Percentiles rank a stretch among this genome's conserved stretches.
Conservation (phyloP, 2,888 invertebrate species). For the Pheosia gnoma region DNA sequence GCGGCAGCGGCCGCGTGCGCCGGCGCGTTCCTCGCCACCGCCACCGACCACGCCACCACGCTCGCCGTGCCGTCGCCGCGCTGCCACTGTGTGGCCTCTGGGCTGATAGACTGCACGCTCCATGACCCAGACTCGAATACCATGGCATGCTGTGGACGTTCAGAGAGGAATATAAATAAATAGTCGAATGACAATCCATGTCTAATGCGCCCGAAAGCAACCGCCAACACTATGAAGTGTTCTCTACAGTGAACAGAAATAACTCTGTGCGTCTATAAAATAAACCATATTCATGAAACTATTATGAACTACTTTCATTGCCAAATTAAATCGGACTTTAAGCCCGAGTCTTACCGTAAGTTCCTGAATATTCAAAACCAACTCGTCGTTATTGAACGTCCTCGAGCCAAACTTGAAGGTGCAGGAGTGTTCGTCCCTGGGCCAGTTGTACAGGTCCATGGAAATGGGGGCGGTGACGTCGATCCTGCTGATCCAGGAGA, state of each 20-base stretch:
- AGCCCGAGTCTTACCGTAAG: slow-evolving; percentile 41
- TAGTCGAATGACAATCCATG: not conserved
- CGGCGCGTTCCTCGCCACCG: slow-evolving; percentile 55
- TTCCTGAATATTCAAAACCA: slow-evolving; percentile 64
- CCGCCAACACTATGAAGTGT: too few species aligned
- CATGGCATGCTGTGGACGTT: slow-evolving; percentile 41
- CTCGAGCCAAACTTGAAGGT: slow-evolving; percentile 89
- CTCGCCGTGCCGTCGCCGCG: slow-evolving; percentile 33
- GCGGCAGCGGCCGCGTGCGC: slow-evolving; percentile 52
- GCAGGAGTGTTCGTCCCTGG: slow-evolving; percentile 88
- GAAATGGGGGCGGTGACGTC: slow-evolving; percentile 61
- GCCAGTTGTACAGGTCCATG: slow-evolving; percentile 86
- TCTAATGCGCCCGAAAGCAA: too few species aligned
- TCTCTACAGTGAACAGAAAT: too few species aligned
- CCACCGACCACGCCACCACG: slow-evolving; percentile 49
- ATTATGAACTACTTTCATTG: too few species aligned
- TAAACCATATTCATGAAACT: too few species aligned
- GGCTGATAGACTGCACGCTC: slow-evolving; percentile 54
- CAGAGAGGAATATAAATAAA: not conserved
- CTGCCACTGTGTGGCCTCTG: slow-evolving; percentile 23
- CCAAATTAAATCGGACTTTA: too few species aligned
- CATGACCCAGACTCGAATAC: slow-evolving; percentile 65
- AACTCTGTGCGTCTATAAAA: too few species aligned
- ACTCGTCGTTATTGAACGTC: slow-evolving; percentile 85
- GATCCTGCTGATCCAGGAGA: slow-evolving; percentile 66